Conservation (phyloP, 2,797 vertebrate genomes). For the Eurystomus glaucurus region DNA sequence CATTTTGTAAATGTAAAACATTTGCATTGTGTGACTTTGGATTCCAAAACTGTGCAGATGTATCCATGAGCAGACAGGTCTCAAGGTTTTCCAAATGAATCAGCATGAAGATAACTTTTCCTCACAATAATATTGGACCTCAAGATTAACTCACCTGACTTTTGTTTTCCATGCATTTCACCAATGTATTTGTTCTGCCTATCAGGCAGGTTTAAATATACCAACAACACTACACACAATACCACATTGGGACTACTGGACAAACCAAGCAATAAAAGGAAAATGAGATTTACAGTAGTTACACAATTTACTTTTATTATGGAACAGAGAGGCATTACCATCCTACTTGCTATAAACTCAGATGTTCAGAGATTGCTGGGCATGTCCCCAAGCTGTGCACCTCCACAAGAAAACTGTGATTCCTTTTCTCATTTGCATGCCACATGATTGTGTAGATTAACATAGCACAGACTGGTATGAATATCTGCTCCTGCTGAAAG, state of each 20-base stretch:
- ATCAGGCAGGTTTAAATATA: not conserved
- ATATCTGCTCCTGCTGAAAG: not conserved
- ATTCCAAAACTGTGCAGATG: not conserved
- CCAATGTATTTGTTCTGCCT: not conserved
- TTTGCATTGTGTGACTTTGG: not conserved
- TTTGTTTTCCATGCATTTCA: not conserved
- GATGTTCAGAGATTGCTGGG: not conserved
- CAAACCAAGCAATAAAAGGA: not conserved
- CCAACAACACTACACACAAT: not conserved
- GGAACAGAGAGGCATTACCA: not conserved
- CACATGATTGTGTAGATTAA: not conserved
- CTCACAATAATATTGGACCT: not conserved
- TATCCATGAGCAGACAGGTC: not conserved
- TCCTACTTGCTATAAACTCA: not conserved
- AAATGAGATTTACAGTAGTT: not conserved
- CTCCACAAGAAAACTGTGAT: not conserved
- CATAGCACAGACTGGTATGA: not conserved
- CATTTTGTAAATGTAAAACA: not conserved
- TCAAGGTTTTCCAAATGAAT: not conserved
- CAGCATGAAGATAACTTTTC: not conserved
- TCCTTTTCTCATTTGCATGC: not conserved
- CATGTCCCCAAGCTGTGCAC: not conserved
- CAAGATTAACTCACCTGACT: not conserved
- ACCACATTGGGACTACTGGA: not conserved
- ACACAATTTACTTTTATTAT: not conserved